Conservation (phyloP, 2,888 invertebrate species). For the Watsonalla cultraria region DNA sequence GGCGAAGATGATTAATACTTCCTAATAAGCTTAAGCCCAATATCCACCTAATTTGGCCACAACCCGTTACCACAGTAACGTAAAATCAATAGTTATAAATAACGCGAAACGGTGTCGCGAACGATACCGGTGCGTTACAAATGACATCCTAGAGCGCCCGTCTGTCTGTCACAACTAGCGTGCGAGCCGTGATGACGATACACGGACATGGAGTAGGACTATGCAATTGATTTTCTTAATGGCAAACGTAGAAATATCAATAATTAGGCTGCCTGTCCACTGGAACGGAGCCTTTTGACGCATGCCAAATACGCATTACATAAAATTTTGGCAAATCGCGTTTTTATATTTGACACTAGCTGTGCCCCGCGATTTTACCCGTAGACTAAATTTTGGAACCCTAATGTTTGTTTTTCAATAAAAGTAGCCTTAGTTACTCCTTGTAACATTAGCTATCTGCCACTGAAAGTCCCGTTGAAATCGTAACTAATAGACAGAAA, state of each 20-base stretch:
- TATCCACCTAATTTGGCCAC: background rate
- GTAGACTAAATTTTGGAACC: too few relatives aligned
- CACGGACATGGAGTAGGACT: constrained; percentile 22
- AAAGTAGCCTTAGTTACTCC: too few relatives aligned
- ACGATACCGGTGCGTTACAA: constrained; percentile 37
- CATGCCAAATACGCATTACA: too few relatives aligned
- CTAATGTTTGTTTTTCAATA: too few relatives aligned
- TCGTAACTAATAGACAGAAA: too few relatives aligned
- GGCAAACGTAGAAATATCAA: background rate
- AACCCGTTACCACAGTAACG: constrained; percentile 7
- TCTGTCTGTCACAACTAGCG: constrained; percentile 50
- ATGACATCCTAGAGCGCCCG: constrained; percentile 56
- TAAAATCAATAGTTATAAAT: constrained; percentile 34
- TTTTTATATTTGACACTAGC: too few relatives aligned
- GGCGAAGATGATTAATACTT: background rate
- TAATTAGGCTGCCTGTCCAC: too few relatives aligned
- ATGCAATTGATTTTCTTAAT: background rate
- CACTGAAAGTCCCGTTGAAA: too few relatives aligned
- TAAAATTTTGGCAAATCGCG: too few relatives aligned
- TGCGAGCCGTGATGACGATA: constrained; percentile 23
- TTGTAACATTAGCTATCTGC: too few relatives aligned
- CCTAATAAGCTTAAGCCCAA: background rate
- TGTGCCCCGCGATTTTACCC: too few relatives aligned
- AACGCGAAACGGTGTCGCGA: constrained; percentile 17
- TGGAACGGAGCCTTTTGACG: too few relatives aligned